Evolutionary conservation across 2,888 invertebrate genomes (phyloP), one percentile per base, ranked within the genome.

Genomic region (Campoplex nolae): DNA sequence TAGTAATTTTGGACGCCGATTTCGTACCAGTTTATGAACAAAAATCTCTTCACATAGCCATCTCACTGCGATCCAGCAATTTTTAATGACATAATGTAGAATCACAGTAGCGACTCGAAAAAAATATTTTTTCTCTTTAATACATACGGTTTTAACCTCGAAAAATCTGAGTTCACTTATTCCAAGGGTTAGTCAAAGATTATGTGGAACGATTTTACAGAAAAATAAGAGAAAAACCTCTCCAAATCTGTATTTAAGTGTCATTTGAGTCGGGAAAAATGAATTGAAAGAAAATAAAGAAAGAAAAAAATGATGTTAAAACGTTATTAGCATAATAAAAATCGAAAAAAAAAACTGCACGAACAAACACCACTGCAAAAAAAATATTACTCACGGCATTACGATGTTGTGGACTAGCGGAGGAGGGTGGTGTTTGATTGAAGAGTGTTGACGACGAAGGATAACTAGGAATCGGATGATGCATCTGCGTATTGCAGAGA

Each of bases 331-430:
- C 68, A 28, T 28, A 74, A 68, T n/a, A 70, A 32, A 71, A 68
- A 38, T 38, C 28, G 45, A 65, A 71, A 74, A 51, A 71, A 23
- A 45, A 81, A 45, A 81, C 67, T 28, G n/a, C n/a, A 38, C 23
- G 45, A 74, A 1, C 45, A 79, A 35, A 58, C 32, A 4, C 16
- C 76, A 73, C 71, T 65, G 62, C 35, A 65, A 18, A 48, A 73
- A 73, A 58, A 11, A 67, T 35, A 54, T 65, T 85, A 92, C 93
- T 93, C 84, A 94, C 94, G 89, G 93, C 92, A 90, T 95, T 95
- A 80, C 96, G 95, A 91, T 97, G 96, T 92, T 96, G 96, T 62
- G 97, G 97, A 89, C 97, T 97, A 86, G 96, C 96, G 89, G 96
- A 95, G 71, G 95, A 95, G 65, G 96, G 95, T 88, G 95, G 95